Conservation (phyloP, 2,888 invertebrate genomes). For the Lysandra bellargus region DNA sequence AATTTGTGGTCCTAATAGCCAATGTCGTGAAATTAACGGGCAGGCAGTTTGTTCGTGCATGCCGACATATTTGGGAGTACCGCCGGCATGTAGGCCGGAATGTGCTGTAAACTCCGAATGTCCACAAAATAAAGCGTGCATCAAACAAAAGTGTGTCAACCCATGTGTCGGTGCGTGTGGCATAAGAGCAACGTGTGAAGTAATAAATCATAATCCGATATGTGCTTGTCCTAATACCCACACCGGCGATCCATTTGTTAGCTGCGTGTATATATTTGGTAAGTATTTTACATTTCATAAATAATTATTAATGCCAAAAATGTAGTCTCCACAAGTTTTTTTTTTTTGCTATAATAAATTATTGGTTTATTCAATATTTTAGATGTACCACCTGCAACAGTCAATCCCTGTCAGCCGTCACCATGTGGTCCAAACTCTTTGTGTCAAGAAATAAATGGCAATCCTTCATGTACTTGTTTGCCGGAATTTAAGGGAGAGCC, state of each 20-base stretch:
- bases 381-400: conserved; percentile 54
- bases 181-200: conserved; percentile 81
- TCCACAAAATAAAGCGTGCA: conserved; percentile 84
- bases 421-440: conserved; percentile 90
- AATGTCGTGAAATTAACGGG: conserved; percentile 82
- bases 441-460: conserved; percentile 84
- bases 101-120: conserved; percentile 88
- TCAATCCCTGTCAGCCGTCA: conserved; percentile 87
- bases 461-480: conserved; percentile 87
- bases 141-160: conserved; percentile 85
- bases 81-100: conserved; percentile 87
- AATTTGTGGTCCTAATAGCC: conserved; percentile 87
- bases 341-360: conserved; percentile 7
- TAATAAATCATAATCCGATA: conserved; percentile 87
- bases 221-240: conserved; percentile 85
- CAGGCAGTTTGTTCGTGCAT: conserved; percentile 87
- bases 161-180: conserved; percentile 88
- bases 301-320: background rate
- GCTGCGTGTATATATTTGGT: conserved; percentile 69
- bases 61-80: conserved; percentile 84
- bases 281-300: conserved; percentile 44
- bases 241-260: conserved; percentile 84
- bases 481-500: conserved; percentile 85
- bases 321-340: background rate
- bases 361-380: background rate